phyloP scores from a whole-genome alignment of 64 coral and sea anemone genomes.

The Acropora yongei region DNA sequence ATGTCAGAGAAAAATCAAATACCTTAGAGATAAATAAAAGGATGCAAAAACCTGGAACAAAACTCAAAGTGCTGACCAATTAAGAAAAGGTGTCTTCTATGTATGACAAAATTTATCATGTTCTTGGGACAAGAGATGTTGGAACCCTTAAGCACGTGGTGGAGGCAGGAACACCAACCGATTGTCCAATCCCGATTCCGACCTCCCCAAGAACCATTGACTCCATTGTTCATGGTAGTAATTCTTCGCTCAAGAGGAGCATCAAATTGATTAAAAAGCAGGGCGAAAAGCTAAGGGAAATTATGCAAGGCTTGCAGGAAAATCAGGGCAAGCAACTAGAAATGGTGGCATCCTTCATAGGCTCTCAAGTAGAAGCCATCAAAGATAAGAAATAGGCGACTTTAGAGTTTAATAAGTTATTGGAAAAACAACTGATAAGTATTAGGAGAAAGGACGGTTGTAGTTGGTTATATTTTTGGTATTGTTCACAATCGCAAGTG shows the following conservation, averaged over 20 bases:
- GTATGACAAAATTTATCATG: constrained; percentile 25
- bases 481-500: neutral
- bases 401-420: neutral
- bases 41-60: constrained; percentile 30
- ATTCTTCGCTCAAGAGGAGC: constrained; percentile 26
- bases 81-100: neutral
- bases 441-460: too few species aligned
- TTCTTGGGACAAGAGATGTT: constrained; percentile 54
- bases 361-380: constrained; percentile 33
- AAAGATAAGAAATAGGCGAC: constrained; percentile 1
- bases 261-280: constrained; percentile 32
- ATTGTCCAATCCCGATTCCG: neutral
- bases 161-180: neutral
- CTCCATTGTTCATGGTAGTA: neutral
- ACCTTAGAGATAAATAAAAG: constrained; percentile 5
- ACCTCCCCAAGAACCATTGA: neutral
- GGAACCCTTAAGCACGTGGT: constrained; percentile 37
- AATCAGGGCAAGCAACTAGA: constrained; percentile 9
- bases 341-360: constrained; percentile 45
- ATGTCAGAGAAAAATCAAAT: neutral
- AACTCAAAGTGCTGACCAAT: neutral
- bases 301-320: neutral
- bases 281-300: neutral
- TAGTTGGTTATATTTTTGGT: neutral
- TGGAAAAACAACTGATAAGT: too few species aligned